Evolutionary conservation across 37 sponge, comb jelly and placozoan genomes (phyloP).

Genomic region (Chondrilla cf. caribensis): DNA sequence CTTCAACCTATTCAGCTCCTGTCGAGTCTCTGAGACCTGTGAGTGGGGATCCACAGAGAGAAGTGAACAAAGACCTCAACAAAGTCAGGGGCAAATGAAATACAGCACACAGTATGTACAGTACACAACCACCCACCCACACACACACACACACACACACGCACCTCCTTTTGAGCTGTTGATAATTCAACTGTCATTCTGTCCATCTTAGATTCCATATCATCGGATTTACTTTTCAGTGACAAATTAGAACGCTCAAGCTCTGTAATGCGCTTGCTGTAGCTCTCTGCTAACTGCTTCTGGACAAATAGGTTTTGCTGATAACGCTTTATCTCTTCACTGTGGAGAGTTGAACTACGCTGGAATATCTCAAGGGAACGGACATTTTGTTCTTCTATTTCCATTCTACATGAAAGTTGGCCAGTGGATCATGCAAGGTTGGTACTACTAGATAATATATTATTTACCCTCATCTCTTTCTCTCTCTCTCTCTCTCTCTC

Average conservation of each 20-base stretch:
- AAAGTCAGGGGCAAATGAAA: neutral
- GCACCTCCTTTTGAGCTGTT: neutral
- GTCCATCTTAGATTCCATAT: conserved; percentile 18
- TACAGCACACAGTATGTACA: neutral
- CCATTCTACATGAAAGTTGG: neutral
- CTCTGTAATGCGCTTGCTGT: conserved; percentile 36
- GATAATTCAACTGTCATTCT: neutral
- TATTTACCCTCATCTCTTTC: neutral
- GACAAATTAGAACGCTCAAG: conserved; percentile 36
- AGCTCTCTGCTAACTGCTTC: conserved; percentile 41
- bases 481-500: neutral
- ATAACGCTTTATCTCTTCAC: conserved; percentile 35
- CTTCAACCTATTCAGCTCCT: conserved; percentile 52
- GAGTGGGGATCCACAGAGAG: too few species aligned
- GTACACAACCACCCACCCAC: neutral
- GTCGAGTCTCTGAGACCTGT: conserved; percentile 20
- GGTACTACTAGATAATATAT: neutral
- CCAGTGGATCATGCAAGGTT: neutral
- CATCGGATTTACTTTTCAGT: conserved; percentile 22
- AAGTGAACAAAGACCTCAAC: neutral
- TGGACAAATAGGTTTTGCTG: conserved; percentile 34
- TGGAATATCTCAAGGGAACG: conserved; percentile 27
- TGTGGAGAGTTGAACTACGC: conserved; percentile 17
- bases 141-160: conserved; percentile 1
- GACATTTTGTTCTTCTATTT: conserved; percentile 26